Base-by-base conservation (phyloP, 2,797 vertebrate species). In the Tympanoctomys barrerae region DNA sequence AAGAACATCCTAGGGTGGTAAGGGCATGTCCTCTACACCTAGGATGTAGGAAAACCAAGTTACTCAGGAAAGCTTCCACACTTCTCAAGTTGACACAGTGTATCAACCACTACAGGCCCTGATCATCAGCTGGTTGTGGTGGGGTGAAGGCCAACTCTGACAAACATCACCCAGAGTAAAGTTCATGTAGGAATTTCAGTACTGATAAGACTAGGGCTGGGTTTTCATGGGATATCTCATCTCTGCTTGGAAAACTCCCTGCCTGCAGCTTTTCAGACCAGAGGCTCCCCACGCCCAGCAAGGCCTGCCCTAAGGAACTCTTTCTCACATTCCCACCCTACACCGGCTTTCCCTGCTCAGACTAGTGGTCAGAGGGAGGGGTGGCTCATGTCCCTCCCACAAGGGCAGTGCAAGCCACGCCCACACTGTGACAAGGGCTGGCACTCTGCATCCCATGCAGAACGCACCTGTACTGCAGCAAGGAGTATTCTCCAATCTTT, bases 351-450 rank as follows among this genome's bases (percentile, higher is more conserved):
- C 52, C 18, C 33, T 36, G 57, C 24, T 89, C 24, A 42, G 39
- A 46, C 2, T 26, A 24, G 66, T 54, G 33, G 14, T 61, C 22
- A 54, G 18, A 31, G 13, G 21, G 19, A 79, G 14, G 28, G 11
- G 42, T 19, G 24, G 46, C 26, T 49, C 14, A 0, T 8, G 2
- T 0, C 18, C 36, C 54, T 26, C n/a, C 46, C 21, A 7, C 4
- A 33, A 28, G 31, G 42, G 10, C 75, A 10, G 7, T 10, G 5
- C 1, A 33, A 52, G 62, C 59, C 11, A 52, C 1, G 8, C 36
- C 28, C 5, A 59, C 46, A 42, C 9, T 22, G 31, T 33, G 54
- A 81, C 24, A 83, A 19, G 19, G 1, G 1, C 14, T 14, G 11
- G 9, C 42, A 62, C 26, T 82, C 31, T 82, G 68, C 9, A 57